Conservation (phyloP, 2,888 invertebrate species). For the Orgyia antiqua region DNA sequence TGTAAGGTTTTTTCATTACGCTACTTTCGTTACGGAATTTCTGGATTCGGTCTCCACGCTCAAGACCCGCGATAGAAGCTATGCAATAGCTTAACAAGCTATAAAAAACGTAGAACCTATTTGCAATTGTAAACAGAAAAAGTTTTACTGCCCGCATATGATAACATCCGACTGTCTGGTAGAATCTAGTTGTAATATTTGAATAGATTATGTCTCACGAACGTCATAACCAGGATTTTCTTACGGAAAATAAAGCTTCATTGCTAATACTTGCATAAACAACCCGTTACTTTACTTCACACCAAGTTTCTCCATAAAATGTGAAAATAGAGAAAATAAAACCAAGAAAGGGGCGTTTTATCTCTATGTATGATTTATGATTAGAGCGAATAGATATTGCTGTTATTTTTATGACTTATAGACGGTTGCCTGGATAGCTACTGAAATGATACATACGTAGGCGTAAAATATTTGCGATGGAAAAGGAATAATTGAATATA, state of each 20-base stretch:
- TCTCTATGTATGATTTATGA: constrained; percentile 57
- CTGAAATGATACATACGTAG: constrained; percentile 2
- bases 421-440: constrained; percentile 11
- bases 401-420: constrained; percentile 45
- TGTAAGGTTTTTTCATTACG: too few species aligned
- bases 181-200: constrained; percentile 23
- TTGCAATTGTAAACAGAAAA: too few species aligned
- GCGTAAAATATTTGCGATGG: too few species aligned
- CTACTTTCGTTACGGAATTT: too few species aligned
- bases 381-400: constrained; percentile 47
- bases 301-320: constrained; percentile 58
- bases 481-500: too few species aligned
- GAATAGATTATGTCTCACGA: constrained; percentile 29
- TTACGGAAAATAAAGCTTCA: constrained; percentile 41
- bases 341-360: constrained; percentile 44
- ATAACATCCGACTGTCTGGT: too few species aligned
- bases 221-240: constrained; percentile 29
- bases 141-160: too few species aligned
- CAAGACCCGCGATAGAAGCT: too few species aligned
- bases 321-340: constrained; percentile 52
- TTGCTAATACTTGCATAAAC: constrained; percentile 69
- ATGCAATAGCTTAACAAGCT: too few species aligned
- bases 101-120: too few species aligned
- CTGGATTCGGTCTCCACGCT: too few species aligned
- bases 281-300: constrained; percentile 59